A percentile compares a stretch with the other conserved stretches of the same genome.
Evolutionary conservation across 2,113 vertebrate species (phyloP).

Genomic region (Cavia porcellus): DNA sequence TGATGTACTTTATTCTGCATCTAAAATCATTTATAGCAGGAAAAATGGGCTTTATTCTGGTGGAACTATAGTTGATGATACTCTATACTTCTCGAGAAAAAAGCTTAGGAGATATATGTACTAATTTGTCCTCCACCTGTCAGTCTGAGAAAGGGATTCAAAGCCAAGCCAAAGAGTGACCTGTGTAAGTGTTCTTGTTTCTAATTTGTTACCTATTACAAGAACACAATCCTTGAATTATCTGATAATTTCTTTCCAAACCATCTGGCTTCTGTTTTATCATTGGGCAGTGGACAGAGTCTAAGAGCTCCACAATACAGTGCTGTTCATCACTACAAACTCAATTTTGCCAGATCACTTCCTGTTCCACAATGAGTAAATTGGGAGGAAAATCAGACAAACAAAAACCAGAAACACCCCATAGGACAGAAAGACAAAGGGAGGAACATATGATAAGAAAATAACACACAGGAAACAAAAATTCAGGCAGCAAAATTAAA

Average conservation of each 20-base stretch:
- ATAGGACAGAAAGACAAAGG: neutral
- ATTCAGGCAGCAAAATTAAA: conserved; percentile 41
- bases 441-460: neutral
- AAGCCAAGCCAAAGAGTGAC: conserved; percentile 3
- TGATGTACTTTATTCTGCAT: conserved; percentile 6
- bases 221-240: conserved; percentile 26
- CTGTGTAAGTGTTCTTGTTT: neutral
- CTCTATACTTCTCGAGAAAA: neutral
- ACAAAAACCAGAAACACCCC: neutral
- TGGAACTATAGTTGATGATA: conserved; percentile 5
- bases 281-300: conserved; percentile 15
- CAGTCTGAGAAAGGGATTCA: conserved; percentile 34
- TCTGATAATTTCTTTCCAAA: conserved; percentile 36
- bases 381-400: neutral
- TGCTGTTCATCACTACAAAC: conserved; percentile 23
- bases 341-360: conserved; percentile 24
- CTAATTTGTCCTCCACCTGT: neutral
- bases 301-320: neutral
- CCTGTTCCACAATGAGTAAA: conserved; percentile 5
- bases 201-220: conserved; percentile 30
- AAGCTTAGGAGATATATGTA: neutral
- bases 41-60: neutral
- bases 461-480: conserved; percentile 18
- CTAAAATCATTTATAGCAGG: neutral
- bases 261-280: neutral